Evolutionary conservation across 2,888 invertebrate species (phyloP).

Genomic region (Calliphora vomitoria): DNA sequence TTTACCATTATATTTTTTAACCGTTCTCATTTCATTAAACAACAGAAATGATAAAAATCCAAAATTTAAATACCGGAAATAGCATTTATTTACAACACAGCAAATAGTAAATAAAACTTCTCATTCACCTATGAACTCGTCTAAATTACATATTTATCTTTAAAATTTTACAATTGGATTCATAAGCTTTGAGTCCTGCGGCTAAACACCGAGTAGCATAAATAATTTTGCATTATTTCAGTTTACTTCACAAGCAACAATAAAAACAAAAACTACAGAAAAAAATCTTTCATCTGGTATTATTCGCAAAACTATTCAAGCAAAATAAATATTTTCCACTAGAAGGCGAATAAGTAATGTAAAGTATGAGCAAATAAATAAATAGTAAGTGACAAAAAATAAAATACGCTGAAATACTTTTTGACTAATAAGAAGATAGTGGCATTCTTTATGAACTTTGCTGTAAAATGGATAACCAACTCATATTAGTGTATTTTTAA

Average conservation of each 20-base stretch:
- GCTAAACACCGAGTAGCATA: conserved; percentile 49
- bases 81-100: not conserved
- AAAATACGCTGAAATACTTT: not conserved
- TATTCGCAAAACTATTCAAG: conserved; percentile 40
- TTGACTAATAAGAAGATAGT: not conserved
- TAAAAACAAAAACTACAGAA: not conserved
- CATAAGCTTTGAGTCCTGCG: conserved; percentile 46
- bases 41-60: conserved; percentile 16
- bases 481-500: no score
- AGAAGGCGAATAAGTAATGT: conserved; percentile 22
- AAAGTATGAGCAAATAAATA: not conserved
- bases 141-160: conserved; percentile 37
- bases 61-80: conserved; percentile 44
- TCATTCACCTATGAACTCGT: conserved; percentile 26
- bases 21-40: not conserved
- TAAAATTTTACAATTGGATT: conserved; percentile 42
- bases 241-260: conserved; percentile 32
- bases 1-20: not conserved
- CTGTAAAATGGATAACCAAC: no score
- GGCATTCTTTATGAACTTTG: no score
- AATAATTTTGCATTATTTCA: conserved; percentile 54
- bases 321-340: conserved; percentile 39
- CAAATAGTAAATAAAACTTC: not conserved
- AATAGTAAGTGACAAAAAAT: conserved; percentile 10
- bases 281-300: conserved; percentile 29